These are phyloP conservation scores for Podarcis cretensis DNA, from an alignment of 2,113 vertebrate species.

Conservation along the genomic window DNA sequence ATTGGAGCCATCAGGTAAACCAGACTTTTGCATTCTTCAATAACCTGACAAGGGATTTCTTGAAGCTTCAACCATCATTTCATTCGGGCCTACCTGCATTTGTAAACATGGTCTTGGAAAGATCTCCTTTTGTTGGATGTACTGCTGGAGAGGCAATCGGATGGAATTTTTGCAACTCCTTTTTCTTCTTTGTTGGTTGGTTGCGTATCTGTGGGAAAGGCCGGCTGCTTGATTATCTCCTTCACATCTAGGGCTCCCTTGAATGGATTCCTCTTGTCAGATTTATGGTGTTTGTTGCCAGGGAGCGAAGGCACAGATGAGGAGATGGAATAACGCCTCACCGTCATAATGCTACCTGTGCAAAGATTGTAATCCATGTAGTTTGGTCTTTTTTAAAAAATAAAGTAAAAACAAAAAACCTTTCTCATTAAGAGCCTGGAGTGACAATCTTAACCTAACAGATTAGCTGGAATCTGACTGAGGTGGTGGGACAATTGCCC, in stretches of 20 bases:
- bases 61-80: neutral
- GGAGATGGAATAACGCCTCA: slow-evolving; percentile 85
- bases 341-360: slow-evolving; percentile 88
- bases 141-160: neutral
- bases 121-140: slow-evolving; percentile 67
- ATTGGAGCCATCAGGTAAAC: neutral
- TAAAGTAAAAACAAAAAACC: neutral
- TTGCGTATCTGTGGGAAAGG: slow-evolving; percentile 40
- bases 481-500: no score
- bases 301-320: slow-evolving; percentile 63
- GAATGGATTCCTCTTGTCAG: slow-evolving; percentile 34
- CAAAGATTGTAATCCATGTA: slow-evolving; percentile 47
- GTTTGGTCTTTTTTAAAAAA: neutral
- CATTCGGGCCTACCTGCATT: slow-evolving; percentile 78
- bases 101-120: slow-evolving; percentile 77
- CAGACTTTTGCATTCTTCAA: neutral
- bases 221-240: neutral
- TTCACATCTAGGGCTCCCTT: neutral
- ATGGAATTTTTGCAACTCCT: neutral
- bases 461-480: no score
- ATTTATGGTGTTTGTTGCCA: slow-evolving; percentile 49
- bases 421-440: neutral
- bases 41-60: neutral
- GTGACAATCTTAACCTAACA: neutral
- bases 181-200: slow-evolving; percentile 9